Evolutionary conservation across 2,797 vertebrate genomes (phyloP), one percentile per base, ranked within the genome.

Genomic region (Trachurus trachurus): DNA sequence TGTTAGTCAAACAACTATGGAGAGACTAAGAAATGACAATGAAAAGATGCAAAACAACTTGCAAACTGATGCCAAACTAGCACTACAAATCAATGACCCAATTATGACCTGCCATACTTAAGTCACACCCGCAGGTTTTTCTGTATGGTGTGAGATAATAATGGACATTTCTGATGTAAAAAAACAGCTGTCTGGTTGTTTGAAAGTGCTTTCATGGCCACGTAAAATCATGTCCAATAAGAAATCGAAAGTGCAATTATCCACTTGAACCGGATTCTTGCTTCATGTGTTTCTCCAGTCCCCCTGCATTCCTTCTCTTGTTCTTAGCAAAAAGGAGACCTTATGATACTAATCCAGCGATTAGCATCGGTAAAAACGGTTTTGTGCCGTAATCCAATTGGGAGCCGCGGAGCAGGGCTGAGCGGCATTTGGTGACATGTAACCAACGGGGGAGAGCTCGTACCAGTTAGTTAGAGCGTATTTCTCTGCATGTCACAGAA

Each of bases 291-390:
- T 76, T 81, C 34, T 49, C 3, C 19, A 42, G 45, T 66, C 44
- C 22, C 22, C 63, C 70, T 49, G 44, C 86, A 88, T 88, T 91
- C 82, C 37, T 83, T 59, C 54, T 75, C 65, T 70, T 57, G n/a
- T 71, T 86, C 74, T 56, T 34, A 75, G 77, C 52, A 76, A 78
- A 78, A 83, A 26, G 13, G 71, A 82, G 82, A 85, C 85, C 84
- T 89, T 89, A 82, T 92, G 88, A 89, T 86, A 57, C 87, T 92
- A 92, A 94, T 93, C 90, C 87, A 75, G 67, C n/a, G 81, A 92
- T 91, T 92, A 90, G 80, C 76, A 79, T 70, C 13, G 45, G 40
- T 81, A 50, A 81, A 87, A 90, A 87, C 4, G 31, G 52, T 82
- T 90, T 87, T 87, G 66, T 82, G 68, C 67, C 0, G 0, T 90